Percentiles rank a stretch among this genome's conserved stretches.
phyloP scores from a whole-genome alignment of 1,140 invertebrate genomes.

The Conus betulinus region DNA sequence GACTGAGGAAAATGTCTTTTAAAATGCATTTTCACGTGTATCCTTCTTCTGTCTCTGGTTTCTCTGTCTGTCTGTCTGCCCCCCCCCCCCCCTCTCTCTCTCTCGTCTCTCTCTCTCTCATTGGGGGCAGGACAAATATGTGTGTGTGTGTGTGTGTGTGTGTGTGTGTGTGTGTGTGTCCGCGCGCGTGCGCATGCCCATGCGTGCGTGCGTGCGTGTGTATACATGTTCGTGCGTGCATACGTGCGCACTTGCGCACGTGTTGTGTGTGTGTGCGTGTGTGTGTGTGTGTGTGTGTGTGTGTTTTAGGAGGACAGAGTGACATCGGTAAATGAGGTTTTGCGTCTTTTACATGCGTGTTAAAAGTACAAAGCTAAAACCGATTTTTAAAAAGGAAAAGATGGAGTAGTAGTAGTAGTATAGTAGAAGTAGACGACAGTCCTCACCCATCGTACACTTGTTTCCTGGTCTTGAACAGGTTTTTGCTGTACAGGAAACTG shows the following conservation, averaged over 20 bases:
- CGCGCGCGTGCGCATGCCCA: background rate
- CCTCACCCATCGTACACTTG: conserved; percentile 17
- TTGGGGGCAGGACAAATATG: background rate
- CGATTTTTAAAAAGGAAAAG: too few species aligned
- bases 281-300: background rate
- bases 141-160: conserved; percentile 6
- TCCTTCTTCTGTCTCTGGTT: too few species aligned
- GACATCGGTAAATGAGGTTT: too few species aligned
- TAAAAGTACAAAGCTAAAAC: too few species aligned
- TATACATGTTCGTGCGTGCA: background rate
- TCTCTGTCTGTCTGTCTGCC: background rate
- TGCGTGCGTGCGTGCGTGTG: background rate
- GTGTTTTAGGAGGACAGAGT: too few species aligned
- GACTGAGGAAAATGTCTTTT: too few species aligned
- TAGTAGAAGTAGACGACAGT: background rate
- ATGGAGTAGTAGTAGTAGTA: too few species aligned
- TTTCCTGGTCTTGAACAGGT: conserved; percentile 30
- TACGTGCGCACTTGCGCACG: too few species aligned
- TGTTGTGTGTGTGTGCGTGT: background rate
- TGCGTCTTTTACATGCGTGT: too few species aligned
- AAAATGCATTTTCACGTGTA: too few species aligned
- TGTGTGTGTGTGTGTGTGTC: conserved; percentile 9
- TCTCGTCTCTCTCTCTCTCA: too few species aligned
- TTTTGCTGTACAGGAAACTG: conserved; percentile 47
- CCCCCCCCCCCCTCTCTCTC: too few species aligned